Conservation (phyloP, 2,113 vertebrate genomes). For the Gambusia affinis region DNA sequence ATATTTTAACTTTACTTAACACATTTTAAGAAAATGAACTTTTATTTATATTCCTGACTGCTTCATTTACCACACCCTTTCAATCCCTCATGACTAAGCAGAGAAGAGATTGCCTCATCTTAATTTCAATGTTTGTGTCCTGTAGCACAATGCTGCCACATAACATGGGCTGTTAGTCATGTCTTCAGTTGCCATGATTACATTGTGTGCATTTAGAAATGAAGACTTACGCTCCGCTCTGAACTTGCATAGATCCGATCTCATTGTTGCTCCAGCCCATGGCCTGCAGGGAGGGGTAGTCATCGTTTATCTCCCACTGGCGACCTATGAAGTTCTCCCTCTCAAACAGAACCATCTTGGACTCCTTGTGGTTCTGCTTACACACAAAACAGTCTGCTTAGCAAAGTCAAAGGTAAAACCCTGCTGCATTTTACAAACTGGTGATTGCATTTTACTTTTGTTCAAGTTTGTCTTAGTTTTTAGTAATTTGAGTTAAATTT, state of each 20-base stretch:
- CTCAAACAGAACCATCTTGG: slow-evolving; percentile 91
- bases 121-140: neutral
- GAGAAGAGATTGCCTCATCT: too few species aligned
- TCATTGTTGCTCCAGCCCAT: slow-evolving; percentile 97
- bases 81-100: neutral
- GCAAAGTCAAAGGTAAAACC: neutral
- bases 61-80: neutral
- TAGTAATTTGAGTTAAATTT: neutral
- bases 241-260: slow-evolving; percentile 95
- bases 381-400: neutral
- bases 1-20: neutral
- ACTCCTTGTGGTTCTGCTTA: slow-evolving; percentile 92
- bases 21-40: neutral
- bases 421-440: neutral
- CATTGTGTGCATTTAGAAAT: neutral
- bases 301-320: slow-evolving; percentile 91
- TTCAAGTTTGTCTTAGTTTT: neutral
- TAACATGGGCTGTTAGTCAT: neutral
- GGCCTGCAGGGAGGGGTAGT: slow-evolving; percentile 95
- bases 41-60: neutral
- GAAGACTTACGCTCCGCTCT: slow-evolving; percentile 89
- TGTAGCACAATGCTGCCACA: neutral
- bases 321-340: slow-evolving; percentile 93
- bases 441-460: neutral
- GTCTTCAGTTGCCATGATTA: neutral